Conservation (phyloP, 2,797 vertebrate genomes). For the Aeoliscus strigatus region DNA sequence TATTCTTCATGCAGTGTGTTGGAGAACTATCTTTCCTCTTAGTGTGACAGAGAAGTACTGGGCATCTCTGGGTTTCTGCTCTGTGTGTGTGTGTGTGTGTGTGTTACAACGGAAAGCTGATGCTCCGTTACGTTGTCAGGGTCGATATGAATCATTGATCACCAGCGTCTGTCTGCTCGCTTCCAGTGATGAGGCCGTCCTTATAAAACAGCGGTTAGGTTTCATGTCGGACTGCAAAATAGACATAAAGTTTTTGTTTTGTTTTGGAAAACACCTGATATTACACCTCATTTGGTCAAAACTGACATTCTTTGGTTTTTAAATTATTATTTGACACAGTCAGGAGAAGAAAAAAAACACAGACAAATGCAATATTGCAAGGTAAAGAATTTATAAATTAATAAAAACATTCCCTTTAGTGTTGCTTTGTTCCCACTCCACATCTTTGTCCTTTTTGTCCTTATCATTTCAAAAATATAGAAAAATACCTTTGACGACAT, state of each 20-base stretch:
- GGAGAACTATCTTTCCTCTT: neutral
- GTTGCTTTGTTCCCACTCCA: conserved; percentile 63
- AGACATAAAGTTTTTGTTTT: too few species aligned
- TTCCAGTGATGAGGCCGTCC: too few species aligned
- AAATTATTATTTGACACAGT: neutral
- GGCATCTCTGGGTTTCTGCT: neutral
- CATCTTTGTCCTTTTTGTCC: conserved; percentile 42
- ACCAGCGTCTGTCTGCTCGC: too few species aligned
- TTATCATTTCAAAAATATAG: conserved; percentile 72
- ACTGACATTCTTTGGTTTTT: too few species aligned
- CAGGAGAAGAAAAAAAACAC: conserved; percentile 45
- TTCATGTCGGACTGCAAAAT: too few species aligned
- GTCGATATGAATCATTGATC: too few species aligned
- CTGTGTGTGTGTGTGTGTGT: too few species aligned
- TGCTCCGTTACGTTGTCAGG: too few species aligned
- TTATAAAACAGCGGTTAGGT: too few species aligned
- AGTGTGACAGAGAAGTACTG: neutral
- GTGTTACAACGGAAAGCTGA: too few species aligned
- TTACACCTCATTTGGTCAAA: neutral
- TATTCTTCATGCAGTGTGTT: conserved; percentile 1
- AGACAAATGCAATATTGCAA: conserved; percentile 66
- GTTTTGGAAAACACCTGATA: too few species aligned
- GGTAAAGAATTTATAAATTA: conserved; percentile 84
- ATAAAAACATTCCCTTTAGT: conserved; percentile 83
- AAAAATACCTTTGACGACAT: conserved; percentile 81